phyloP scores from a whole-genome alignment of 2,113 vertebrate genomes.

The Phrynosoma platyrhinos region DNA sequence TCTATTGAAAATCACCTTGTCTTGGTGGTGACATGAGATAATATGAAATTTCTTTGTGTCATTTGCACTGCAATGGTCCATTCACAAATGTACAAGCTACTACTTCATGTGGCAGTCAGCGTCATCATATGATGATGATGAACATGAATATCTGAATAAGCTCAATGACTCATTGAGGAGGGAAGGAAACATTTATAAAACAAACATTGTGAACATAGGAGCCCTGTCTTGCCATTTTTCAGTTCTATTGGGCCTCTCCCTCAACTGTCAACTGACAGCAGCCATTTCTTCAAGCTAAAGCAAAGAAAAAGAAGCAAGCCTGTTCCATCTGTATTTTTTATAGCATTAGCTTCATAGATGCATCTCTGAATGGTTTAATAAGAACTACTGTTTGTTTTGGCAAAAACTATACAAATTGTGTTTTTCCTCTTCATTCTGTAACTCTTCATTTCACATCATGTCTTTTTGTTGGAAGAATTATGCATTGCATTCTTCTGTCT shows the following conservation, averaged over 20 bases:
- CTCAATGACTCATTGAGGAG: neutral
- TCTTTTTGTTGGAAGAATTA: neutral
- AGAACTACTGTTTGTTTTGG: neutral
- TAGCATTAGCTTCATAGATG: too few relatives aligned
- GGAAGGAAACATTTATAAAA: neutral
- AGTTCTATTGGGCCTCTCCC: neutral
- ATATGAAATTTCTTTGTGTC: neutral
- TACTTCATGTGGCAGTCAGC: neutral
- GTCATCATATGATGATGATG: neutral
- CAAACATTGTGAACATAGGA: neutral
- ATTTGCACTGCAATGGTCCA: neutral
- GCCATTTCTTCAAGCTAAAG: neutral
- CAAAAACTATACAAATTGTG: neutral
- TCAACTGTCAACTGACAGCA: neutral
- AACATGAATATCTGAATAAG: neutral
- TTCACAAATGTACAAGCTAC: neutral
- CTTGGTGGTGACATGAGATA: neutral
- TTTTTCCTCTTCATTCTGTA: neutral
- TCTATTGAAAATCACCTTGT: neutral
- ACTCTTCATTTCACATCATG: neutral
- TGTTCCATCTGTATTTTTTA: too few relatives aligned
- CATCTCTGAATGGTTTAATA: neutral
- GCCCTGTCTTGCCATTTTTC: neutral
- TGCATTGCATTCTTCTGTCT: too few relatives aligned
- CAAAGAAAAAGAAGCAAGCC: neutral